Conservation (phyloP, 2,888 invertebrate genomes). For the Perizoma affinitatum region DNA sequence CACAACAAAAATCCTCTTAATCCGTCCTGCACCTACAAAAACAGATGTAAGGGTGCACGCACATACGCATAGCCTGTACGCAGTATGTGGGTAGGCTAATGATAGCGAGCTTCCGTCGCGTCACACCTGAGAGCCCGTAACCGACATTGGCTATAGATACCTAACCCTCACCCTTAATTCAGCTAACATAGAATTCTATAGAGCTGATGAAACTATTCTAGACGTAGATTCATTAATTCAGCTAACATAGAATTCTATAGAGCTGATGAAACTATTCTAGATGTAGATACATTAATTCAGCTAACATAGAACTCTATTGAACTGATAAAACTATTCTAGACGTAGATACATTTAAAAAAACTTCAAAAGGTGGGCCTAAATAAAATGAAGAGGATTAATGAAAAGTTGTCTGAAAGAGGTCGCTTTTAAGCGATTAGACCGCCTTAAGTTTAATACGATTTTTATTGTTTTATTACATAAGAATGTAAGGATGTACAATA, state of each 20-base stretch:
- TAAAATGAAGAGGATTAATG: too few relatives aligned
- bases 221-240: too few relatives aligned
- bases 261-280: too few relatives aligned
- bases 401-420: too few relatives aligned
- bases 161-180: constrained; percentile 76
- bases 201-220: too few relatives aligned
- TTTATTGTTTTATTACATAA: too few relatives aligned
- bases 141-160: constrained; percentile 81
- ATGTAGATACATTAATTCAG: too few relatives aligned
- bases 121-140: constrained; percentile 84
- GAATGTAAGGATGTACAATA: too few relatives aligned
- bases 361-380: too few relatives aligned
- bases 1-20: constrained; percentile 24
- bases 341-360: too few relatives aligned
- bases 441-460: too few relatives aligned
- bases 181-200: constrained; percentile 57
- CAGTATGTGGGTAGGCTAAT: constrained; percentile 77
- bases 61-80: constrained; percentile 44
- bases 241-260: constrained; percentile 58
- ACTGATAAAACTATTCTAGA: constrained; percentile 39
- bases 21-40: constrained; percentile 56
- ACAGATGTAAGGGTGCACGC: constrained; percentile 52
- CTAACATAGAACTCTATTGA: constrained; percentile 59
- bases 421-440: too few relatives aligned
- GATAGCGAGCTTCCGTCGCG: constrained; percentile 82